phyloP scores from a whole-genome alignment of 2,888 invertebrate species.

The Lithophane semibrunnea region DNA sequence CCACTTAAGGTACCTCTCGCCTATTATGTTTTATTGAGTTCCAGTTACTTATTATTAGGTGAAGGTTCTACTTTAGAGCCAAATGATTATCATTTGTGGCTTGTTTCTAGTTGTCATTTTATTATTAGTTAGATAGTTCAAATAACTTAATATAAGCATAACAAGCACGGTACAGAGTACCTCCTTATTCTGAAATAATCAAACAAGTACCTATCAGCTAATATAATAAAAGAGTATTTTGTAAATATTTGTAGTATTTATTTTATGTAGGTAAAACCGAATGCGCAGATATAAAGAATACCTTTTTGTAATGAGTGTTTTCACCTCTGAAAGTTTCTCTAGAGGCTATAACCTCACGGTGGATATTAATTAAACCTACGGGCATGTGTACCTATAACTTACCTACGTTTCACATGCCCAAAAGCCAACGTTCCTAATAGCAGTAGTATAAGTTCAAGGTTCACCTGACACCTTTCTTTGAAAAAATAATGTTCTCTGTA shows the following conservation, averaged over 20 bases:
- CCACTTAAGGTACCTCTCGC: constrained; percentile 76
- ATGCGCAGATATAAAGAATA: not conserved
- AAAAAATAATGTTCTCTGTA: not conserved
- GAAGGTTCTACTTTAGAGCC: constrained; percentile 29
- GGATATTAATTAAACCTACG: not conserved
- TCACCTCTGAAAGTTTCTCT: not conserved
- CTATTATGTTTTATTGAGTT: constrained; percentile 75
- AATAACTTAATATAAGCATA: not conserved
- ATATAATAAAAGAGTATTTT: not conserved
- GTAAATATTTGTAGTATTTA: not conserved
- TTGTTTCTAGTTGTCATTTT: constrained; percentile 17
- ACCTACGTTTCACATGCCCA: not conserved
- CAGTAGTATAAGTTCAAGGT: not conserved
- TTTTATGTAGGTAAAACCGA: not conserved
- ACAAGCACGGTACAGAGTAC: not conserved
- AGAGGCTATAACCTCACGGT: not conserved
- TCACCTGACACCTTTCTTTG: not conserved
- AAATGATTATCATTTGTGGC: constrained; percentile 31
- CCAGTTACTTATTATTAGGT: constrained; percentile 52
- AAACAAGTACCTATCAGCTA: not conserved
- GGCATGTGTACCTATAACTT: not conserved
- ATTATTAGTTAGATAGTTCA: constrained; percentile 3
- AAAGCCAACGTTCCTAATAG: not conserved
- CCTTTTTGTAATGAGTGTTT: not conserved
- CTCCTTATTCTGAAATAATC: not conserved